These are phyloP conservation scores for Encarsia formosa DNA, from an alignment of 2,888 invertebrate species.

Conservation along the genomic window DNA sequence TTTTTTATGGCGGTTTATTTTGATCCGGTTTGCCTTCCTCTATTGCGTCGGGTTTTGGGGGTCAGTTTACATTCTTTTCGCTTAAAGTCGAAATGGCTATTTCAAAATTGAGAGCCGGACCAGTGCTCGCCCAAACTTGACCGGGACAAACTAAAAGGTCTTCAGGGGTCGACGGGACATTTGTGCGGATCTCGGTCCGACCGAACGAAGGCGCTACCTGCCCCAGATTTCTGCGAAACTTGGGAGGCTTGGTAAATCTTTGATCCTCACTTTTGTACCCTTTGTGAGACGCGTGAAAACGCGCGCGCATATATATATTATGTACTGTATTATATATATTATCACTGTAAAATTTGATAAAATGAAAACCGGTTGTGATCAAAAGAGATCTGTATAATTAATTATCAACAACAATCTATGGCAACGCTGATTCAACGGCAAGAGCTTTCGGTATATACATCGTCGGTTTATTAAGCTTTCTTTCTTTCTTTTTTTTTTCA, in stretches of 20 bases:
- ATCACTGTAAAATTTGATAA: too few species aligned
- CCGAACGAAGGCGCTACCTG: neutral
- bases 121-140: constrained; percentile 49
- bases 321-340: too few species aligned
- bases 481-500: too few species aligned
- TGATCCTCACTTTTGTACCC: too few species aligned
- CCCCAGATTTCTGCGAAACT: neutral
- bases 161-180: constrained; percentile 17
- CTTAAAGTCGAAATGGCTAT: constrained; percentile 61
- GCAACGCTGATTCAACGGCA: constrained; percentile 27
- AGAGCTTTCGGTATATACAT: too few species aligned
- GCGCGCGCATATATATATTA: too few species aligned
- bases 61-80: constrained; percentile 54
- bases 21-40: constrained; percentile 57
- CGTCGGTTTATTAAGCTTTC: too few species aligned
- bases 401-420: neutral
- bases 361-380: neutral
- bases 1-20: constrained; percentile 51
- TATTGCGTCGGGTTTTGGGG: constrained; percentile 76
- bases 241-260: neutral
- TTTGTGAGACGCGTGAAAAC: neutral
- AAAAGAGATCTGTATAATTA: neutral
- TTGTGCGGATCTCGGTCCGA: neutral
- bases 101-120: constrained; percentile 68
- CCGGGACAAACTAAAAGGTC: constrained; percentile 40